Conservation (phyloP, 2,888 invertebrate genomes). For the Euplexia lucipara region DNA sequence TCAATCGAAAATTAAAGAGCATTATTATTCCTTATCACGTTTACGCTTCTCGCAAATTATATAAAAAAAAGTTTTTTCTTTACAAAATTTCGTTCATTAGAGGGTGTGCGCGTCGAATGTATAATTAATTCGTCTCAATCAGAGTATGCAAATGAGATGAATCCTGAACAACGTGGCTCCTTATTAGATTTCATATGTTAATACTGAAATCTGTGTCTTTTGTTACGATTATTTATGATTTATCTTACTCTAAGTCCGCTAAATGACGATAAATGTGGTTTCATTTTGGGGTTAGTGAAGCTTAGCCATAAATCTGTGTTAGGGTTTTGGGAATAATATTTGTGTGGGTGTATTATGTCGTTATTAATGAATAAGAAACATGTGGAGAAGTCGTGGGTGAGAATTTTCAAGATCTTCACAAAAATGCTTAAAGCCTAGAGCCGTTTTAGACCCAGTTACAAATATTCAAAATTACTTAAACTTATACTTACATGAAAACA, state of each 20-base stretch:
- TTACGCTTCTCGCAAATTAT: conserved; percentile 13
- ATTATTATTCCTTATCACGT: conserved; percentile 11
- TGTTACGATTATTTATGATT: conserved; percentile 36
- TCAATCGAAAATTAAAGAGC: not conserved
- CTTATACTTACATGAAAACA: too few relatives aligned
- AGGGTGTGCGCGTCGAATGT: conserved; percentile 46
- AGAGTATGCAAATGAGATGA: conserved; percentile 52
- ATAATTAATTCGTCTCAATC: conserved; percentile 59
- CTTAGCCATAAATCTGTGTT: conserved; percentile 44
- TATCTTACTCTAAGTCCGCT: conserved; percentile 21
- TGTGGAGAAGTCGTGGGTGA: not conserved
- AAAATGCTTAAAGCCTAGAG: too few relatives aligned
- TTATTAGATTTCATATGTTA: conserved; percentile 59
- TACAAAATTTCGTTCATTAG: conserved; percentile 56
- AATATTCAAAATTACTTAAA: too few relatives aligned
- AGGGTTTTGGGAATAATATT: conserved; percentile 22
- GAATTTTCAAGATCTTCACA: too few relatives aligned
- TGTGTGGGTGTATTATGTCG: not conserved
- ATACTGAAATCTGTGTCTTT: conserved; percentile 37
- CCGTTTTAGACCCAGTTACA: too few relatives aligned
- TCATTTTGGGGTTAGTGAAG: conserved; percentile 17
- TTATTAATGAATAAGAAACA: conserved; percentile 11
- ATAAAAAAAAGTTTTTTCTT: conserved; percentile 31
- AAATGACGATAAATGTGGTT: conserved; percentile 30
- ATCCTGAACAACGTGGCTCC: conserved; percentile 22